A percentile compares a stretch with the other conserved stretches of the same genome.
phyloP scores from a whole-genome alignment of 2,113 vertebrate species.

The Pantherophis guttatus region DNA sequence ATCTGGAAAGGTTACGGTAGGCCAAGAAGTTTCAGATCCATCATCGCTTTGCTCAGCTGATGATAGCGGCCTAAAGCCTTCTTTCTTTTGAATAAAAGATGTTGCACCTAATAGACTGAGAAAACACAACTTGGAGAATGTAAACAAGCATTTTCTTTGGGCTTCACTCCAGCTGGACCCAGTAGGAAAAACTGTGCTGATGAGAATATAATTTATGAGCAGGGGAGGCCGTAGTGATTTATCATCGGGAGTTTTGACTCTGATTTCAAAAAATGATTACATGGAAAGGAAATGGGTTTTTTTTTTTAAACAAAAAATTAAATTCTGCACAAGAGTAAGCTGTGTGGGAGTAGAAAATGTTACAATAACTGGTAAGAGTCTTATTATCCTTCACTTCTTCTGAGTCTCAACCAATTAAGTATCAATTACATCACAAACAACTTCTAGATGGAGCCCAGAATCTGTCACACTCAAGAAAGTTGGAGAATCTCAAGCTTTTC shows the following conservation, averaged over 20 bases:
- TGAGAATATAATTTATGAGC: constrained; percentile 6
- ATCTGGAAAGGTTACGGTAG: not conserved
- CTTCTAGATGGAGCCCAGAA: not conserved
- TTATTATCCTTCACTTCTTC: not conserved
- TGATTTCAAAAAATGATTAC: not conserved
- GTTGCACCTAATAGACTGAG: not conserved
- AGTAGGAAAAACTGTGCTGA: not conserved
- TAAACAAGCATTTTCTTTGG: not conserved
- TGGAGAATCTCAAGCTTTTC: not conserved
- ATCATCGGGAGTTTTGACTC: constrained; percentile 3
- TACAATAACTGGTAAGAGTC: not conserved
- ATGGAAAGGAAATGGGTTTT: not conserved
- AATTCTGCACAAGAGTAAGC: constrained; percentile 23
- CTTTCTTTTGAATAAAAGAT: not conserved
- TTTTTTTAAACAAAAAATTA: not conserved
- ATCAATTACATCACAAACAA: not conserved
- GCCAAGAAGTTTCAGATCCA: not conserved
- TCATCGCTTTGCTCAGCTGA: not conserved
- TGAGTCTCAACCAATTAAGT: not conserved
- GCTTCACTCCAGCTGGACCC: not conserved
- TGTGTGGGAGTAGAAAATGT: not conserved
- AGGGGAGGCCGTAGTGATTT: constrained; percentile 8
- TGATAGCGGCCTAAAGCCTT: not conserved
- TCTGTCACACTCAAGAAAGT: not conserved
- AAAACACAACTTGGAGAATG: not conserved